phyloP scores from a whole-genome alignment of 1,140 invertebrate genomes.

The Trichonephila clavipes region DNA sequence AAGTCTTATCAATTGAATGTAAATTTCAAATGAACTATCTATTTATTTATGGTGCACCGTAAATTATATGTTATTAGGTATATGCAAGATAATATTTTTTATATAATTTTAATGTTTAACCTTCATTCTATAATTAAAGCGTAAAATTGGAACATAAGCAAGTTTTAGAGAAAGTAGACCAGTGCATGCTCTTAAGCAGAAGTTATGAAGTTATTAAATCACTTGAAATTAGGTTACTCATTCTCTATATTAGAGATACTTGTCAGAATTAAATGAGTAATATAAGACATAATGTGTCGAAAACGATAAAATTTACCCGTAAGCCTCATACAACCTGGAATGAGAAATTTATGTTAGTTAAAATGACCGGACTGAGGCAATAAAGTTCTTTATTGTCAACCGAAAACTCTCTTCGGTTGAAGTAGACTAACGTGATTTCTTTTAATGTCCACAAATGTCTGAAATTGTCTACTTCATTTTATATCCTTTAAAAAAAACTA shows the following conservation, averaged over 20 bases:
- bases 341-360: background rate
- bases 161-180: too few relatives aligned
- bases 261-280: background rate
- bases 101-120: too few relatives aligned
- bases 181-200: too few relatives aligned
- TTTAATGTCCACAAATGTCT: background rate
- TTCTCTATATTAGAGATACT: background rate
- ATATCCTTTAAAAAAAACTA: background rate
- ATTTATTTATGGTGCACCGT: too few relatives aligned
- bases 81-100: too few relatives aligned
- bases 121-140: too few relatives aligned
- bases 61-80: too few relatives aligned
- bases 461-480: background rate
- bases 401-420: background rate
- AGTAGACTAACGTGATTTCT: background rate
- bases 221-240: background rate
- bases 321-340: background rate
- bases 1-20: too few relatives aligned
- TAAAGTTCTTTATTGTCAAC: background rate
- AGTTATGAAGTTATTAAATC: background rate
- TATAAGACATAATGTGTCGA: background rate
- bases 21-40: too few relatives aligned
- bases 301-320: background rate
- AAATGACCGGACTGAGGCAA: background rate
- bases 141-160: too few relatives aligned